Conservation (phyloP, 2,888 invertebrate species). For the Ametastegia equiseti region DNA sequence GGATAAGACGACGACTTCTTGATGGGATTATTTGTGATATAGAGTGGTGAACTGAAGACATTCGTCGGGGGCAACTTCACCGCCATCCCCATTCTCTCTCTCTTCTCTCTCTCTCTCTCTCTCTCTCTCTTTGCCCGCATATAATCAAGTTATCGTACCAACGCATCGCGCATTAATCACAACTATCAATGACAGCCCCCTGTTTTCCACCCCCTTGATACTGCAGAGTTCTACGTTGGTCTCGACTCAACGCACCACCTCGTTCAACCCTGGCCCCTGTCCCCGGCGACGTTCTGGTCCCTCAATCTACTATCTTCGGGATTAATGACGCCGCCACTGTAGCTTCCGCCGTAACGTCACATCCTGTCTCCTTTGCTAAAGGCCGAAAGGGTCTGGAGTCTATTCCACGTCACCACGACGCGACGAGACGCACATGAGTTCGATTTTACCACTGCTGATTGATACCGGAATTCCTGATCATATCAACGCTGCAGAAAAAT, state of each 20-base stretch:
- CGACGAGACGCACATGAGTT: conserved; percentile 48
- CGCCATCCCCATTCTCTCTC: neutral
- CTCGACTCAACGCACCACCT: conserved; percentile 39
- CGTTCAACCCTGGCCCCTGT: conserved; percentile 46
- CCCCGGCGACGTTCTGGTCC: conserved; percentile 49
- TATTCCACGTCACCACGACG: no score
- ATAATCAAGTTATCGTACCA: conserved; percentile 70
- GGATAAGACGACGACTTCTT: neutral
- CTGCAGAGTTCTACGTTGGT: conserved; percentile 21
- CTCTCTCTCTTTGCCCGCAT: conserved; percentile 62
- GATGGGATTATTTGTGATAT: conserved; percentile 20
- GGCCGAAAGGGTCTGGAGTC: conserved; percentile 49
- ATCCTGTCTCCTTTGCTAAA: conserved; percentile 34
- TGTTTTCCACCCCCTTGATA: conserved; percentile 41
- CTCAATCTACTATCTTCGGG: conserved; percentile 59
- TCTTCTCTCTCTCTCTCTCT: no score
- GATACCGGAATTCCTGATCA: conserved; percentile 8
- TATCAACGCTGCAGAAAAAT: no score
- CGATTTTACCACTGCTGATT: conserved; percentile 28
- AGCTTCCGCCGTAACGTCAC: conserved; percentile 53
- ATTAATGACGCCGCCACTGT: conserved; percentile 61
- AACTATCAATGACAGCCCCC: conserved; percentile 71
- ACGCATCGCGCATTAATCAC: conserved; percentile 70
- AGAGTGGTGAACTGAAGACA: neutral
- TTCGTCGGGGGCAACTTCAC: neutral